Evolutionary conservation across 2,888 invertebrate species (phyloP).

Genomic region (Nephrocerus scutellatus): DNA sequence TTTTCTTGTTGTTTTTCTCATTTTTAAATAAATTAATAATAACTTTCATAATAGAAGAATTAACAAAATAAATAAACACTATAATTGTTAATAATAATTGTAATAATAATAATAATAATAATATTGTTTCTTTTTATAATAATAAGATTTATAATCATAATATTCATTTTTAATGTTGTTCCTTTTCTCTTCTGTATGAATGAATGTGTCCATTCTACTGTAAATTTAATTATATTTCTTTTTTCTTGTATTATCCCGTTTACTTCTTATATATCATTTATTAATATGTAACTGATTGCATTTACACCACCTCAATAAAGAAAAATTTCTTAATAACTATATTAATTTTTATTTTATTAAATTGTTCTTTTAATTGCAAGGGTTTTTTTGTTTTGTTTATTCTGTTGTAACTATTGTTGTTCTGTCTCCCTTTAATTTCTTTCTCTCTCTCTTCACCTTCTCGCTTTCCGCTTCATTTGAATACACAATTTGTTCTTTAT

Average conservation of each 20-base stretch:
- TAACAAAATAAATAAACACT: slow-evolving; percentile 24
- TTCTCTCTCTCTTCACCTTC: too few relatives aligned
- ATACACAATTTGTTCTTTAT: too few relatives aligned
- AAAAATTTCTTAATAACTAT: slow-evolving; percentile 20
- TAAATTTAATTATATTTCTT: too few relatives aligned
- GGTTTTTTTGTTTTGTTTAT: too few relatives aligned
- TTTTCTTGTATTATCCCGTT: slow-evolving; percentile 17
- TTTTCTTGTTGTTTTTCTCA: slow-evolving; percentile 18
- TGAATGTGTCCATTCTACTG: too few relatives aligned
- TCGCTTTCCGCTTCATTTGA: too few relatives aligned
- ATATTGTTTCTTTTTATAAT: slow-evolving; percentile 1
- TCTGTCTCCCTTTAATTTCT: too few relatives aligned
- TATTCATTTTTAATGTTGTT: too few relatives aligned
- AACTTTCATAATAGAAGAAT: slow-evolving; percentile 23
- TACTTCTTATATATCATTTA: slow-evolving; percentile 22
- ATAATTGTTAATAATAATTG: slow-evolving; percentile 20
- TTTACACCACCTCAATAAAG: slow-evolving; percentile 20
- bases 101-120: too few relatives aligned
- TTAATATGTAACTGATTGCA: slow-evolving; percentile 24
- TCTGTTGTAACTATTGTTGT: too few relatives aligned
- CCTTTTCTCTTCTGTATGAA: too few relatives aligned
- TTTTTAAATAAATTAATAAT: slow-evolving; percentile 23
- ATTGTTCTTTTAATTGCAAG: slow-evolving; percentile 14
- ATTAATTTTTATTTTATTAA: slow-evolving; percentile 20
- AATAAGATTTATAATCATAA: too few relatives aligned